These are phyloP conservation scores for Anastatus disparis DNA, from an alignment of 1,140 invertebrate genomes.

Conservation along the genomic window DNA sequence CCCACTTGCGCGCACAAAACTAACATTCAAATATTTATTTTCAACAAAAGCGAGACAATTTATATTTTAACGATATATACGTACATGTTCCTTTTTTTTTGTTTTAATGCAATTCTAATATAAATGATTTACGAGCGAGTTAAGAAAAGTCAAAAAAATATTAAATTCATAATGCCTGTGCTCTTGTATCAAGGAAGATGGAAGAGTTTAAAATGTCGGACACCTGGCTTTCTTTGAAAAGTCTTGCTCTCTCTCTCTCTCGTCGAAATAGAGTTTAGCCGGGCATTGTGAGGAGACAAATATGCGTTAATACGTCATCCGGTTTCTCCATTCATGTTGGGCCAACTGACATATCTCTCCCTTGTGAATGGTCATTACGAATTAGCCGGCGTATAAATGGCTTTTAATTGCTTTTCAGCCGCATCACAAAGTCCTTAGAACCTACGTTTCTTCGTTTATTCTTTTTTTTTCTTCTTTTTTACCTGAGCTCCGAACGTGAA, in stretches of 20 bases:
- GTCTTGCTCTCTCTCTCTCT: neutral
- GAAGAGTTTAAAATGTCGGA: conserved; percentile 7
- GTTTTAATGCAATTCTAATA: too few relatives aligned
- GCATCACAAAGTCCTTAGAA: neutral
- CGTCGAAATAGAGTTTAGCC: too few relatives aligned
- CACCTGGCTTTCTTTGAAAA: conserved; percentile 3
- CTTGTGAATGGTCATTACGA: conserved; percentile 58
- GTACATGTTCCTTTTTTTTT: too few relatives aligned
- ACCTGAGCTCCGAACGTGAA: neutral
- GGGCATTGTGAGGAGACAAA: conserved; percentile 63
- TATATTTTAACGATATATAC: too few relatives aligned
- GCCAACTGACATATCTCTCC: conserved; percentile 44
- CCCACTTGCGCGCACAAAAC: neutral
- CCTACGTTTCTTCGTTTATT: too few relatives aligned
- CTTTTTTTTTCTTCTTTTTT: neutral
- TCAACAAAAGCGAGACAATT: too few relatives aligned
- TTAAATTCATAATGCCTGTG: too few relatives aligned
- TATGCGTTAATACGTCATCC: conserved; percentile 66
- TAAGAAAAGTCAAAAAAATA: too few relatives aligned
- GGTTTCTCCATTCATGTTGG: conserved; percentile 51
- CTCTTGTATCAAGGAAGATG: neutral
- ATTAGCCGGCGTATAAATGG: conserved; percentile 62
- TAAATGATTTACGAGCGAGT: too few relatives aligned
- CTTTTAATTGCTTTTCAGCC: conserved; percentile 61
- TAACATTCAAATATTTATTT: too few relatives aligned